Evolutionary conservation across 2,113 vertebrate species (phyloP), one percentile per base, ranked within the genome.

Genomic region (Myrmecobius fasciatus): DNA sequence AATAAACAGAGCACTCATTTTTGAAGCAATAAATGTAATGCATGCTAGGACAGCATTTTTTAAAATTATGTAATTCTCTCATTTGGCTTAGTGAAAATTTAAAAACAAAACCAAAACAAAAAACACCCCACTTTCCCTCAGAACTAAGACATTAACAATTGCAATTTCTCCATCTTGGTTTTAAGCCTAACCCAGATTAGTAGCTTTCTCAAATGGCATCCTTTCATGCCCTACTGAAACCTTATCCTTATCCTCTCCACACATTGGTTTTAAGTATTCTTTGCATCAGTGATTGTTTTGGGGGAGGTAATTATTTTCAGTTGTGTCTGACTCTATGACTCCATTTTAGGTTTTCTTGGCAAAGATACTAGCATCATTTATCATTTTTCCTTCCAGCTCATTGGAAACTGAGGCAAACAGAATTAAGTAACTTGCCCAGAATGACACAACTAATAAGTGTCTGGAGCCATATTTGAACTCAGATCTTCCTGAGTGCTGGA

Each of bases 1-100:
- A 90, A 93, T 47, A 90, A 28, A 88, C 0, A 46, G 36, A 89
- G 52, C 25, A 95, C 88, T 94, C 8, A 90, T 56, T 92, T 94
- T 89, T 49, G 49, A 95, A 75, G 24, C 25, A 52, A 75, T 11
- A 56, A 67, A 52, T 52, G 28, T 1, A 1, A 12, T 53, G 10
- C 28, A 89, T 11, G 91, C 11, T 47, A n/a, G 36, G 26, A 47
- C 51, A 49, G 89, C 75, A 36, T 3, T 43, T 93, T 26, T 89
- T 20, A 54, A 3, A 93, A 83, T 75, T 6, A 56, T 2, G 9
- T 4, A 0, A 83, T 83, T 83, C 8, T 93, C 92, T 93, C n/a
- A 93, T 92, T 51, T 91, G 43, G 5, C 75, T 56, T 54, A 48
- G 25, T 24, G 26, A 53, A 95, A 31, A 89, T 36, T 67, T 54